Base-by-base conservation (phyloP, 2,888 invertebrate genomes). In the Mythimna lalbum region DNA sequence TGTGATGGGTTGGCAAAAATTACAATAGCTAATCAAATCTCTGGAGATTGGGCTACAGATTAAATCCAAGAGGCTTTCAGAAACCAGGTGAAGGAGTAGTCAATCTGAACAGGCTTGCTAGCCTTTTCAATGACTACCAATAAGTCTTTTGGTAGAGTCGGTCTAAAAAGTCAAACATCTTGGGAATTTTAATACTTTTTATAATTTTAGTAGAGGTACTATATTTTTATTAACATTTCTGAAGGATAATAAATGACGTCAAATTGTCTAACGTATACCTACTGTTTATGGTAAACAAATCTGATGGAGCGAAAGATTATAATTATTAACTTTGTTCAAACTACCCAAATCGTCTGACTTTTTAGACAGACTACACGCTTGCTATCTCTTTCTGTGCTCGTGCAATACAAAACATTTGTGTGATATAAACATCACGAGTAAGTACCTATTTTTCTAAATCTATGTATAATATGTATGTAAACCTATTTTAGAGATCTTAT, bases 381-480 rank as follows among this genome's bases (percentile, higher is more conserved):
- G 10, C 31, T 31, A 31, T 31, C 27, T 52, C 63, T 74, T 67
- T 43, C n/a, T 33, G 56, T 61, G 68, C 49, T 36, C 12, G 21
- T 50, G 19, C 39, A 66, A 73, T 73, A 73, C 23, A 55, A 59
- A 67, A 1, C 21, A 33, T 36, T 23, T 31, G 19, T n/a, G 36
- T 61, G 6, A n/a, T 31, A 68, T 49, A 43, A 69, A 53, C 27
- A 68, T 49, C 52, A 60, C 27, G 21, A 56, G 17, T 63, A 47
- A 39, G 33, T 60, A 66, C 50, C 49, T 78, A 78, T 79, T 78
- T 67, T 77, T 73, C 50, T 79, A 74, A 27, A 49, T 49, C 47
- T 49, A 49, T 49, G 19, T 43, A 64, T 36, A 33, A 39, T 74
- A 39, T 73, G 14, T 62, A 36, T 49, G 10, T 36, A 43, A 59